Conservation (phyloP, 2,797 vertebrate genomes). For the Sebastes hubbsi region DNA sequence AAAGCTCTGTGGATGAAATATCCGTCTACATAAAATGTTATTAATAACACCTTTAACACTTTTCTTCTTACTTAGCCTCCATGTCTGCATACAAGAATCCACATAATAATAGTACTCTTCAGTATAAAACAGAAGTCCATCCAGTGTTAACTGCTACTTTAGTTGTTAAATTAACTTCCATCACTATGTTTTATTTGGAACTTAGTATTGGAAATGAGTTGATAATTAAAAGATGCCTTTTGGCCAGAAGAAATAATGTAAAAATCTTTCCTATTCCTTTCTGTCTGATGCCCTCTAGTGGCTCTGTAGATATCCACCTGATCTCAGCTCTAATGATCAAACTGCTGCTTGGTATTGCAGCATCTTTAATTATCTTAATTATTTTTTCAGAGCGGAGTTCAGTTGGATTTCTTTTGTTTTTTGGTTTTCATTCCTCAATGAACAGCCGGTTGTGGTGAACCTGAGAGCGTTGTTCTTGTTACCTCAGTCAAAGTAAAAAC, state of each 20-base stretch:
- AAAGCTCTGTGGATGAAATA: no score
- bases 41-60: neutral
- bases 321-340: neutral
- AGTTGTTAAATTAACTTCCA: neutral
- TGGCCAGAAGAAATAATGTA: neutral
- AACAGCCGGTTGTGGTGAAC: slow-evolving; percentile 11
- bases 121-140: neutral
- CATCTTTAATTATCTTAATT: no score
- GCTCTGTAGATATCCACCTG: slow-evolving; percentile 1
- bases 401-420: neutral
- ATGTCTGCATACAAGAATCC: neutral
- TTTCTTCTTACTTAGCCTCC: neutral
- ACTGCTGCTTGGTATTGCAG: neutral
- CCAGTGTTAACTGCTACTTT: slow-evolving; percentile 6
- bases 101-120: neutral
- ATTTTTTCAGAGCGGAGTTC: neutral
- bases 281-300: slow-evolving; percentile 30
- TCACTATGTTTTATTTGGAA: neutral
- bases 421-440: neutral
- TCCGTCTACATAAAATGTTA: no score
- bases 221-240: neutral
- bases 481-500: slow-evolving; percentile 58
- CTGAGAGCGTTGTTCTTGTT: slow-evolving; percentile 12
- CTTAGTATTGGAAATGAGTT: neutral
- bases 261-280: neutral